A percentile compares a stretch with the other conserved stretches of the same genome.
phyloP scores from a whole-genome alignment of 2,113 vertebrate genomes.

The Pelusios castaneus region DNA sequence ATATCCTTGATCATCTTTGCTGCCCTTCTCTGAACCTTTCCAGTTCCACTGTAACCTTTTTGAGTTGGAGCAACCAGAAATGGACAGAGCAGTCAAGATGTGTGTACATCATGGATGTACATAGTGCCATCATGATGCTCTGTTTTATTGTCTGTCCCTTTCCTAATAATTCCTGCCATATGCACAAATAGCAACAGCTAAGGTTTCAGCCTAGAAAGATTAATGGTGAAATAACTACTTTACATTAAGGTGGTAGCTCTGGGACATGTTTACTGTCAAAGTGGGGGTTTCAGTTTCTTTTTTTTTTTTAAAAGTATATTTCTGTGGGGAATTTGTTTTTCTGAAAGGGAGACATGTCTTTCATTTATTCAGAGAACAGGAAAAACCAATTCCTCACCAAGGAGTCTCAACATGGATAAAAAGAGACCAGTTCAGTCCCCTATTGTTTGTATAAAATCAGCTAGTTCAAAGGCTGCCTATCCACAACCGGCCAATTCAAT shows the following conservation, averaged over 20 bases:
- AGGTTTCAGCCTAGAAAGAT: background rate
- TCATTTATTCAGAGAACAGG: too few relatives aligned
- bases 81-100: background rate
- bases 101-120: background rate
- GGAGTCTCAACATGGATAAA: accelerated
- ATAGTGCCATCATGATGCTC: background rate
- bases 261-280: background rate
- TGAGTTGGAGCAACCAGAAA: background rate
- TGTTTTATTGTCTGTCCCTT: background rate
- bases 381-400: background rate
- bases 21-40: background rate
- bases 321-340: background rate
- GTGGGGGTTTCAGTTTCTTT: accelerated
- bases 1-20: background rate
- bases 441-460: background rate
- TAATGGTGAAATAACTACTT: background rate
- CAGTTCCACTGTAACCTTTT: background rate
- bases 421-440: background rate
- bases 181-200: background rate
- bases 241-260: background rate
- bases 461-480: background rate
- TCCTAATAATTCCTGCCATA: background rate
- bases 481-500: background rate
- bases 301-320: background rate
- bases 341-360: background rate